Evolutionary conservation across 53 echinoderm and acorn worm species (phyloP), one percentile per base, ranked within the genome.

Genomic region (Apostichopus leukothele): DNA sequence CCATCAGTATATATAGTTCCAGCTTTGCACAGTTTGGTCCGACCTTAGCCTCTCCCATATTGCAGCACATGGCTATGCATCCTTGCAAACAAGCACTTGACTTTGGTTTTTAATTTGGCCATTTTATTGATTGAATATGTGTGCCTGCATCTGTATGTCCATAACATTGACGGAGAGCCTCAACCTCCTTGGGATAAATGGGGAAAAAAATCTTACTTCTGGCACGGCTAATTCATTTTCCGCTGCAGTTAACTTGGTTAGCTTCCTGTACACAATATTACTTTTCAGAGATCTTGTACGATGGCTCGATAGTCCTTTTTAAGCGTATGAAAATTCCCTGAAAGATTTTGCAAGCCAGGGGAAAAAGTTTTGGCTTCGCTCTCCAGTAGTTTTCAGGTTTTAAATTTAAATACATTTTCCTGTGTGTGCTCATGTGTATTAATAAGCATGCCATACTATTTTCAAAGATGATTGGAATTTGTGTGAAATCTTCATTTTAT

Each of bases 91-190:
- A 71, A 71, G 71, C 71, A 71, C 71, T 71, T 71, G 71, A 71
- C 71, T 13, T 19, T 71, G 71, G 71, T 71, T 71, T 71, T 71
- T 71, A 71, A 71, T 71, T 71, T 71, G 71, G 18, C 71, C 71
- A 71, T 71, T 71, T 71, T 71, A 71, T 71, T 71, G 71, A 71
- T 71, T 71, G 71, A 71, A 71, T 71, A 71, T 71, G 71, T 71
- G 71, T 71, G 18, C 18, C 71, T 71, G 71, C 71, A 71, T 71
- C 71, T 71, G 20, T n/a, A 71, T 18, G 71, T 19, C 14, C 71
- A 71, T 71, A 71, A 71, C 71, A 71, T 71, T 71, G 71, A 71
- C 18, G 18, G 71, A 71, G 71, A 71, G 18, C 20, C 18, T 71
- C 16, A 71, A 71, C 71, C 71, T 71, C 71, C n/a, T 71, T 71